Evolutionary conservation across 2,113 vertebrate species (phyloP).

Genomic region (Ammodytes marinus): DNA sequence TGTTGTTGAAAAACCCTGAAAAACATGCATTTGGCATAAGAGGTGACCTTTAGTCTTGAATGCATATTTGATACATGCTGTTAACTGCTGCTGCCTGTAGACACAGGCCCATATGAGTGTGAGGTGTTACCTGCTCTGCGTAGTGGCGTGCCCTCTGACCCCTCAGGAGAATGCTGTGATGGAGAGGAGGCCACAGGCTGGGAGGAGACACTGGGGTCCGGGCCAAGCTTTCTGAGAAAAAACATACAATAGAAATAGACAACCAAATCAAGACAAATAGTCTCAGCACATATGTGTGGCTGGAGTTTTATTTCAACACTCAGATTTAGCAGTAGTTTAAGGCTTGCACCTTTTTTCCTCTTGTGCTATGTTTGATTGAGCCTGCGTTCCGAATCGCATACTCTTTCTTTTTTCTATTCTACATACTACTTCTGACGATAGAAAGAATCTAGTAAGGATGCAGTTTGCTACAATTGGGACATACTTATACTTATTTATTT

Average conservation of each 20-base stretch:
- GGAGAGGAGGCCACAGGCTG: constrained; percentile 86
- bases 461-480: no score
- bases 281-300: not conserved
- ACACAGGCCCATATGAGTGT: not conserved
- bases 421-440: no score
- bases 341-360: not conserved
- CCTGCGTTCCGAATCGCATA: no score
- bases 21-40: no score
- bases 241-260: constrained; percentile 34
- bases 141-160: constrained; percentile 89
- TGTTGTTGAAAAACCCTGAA: no score
- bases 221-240: constrained; percentile 85
- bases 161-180: constrained; percentile 78
- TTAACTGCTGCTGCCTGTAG: not conserved
- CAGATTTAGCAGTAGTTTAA: not conserved
- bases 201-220: constrained; percentile 85
- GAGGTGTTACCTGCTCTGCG: constrained; percentile 88
- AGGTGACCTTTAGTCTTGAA: no score
- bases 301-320: not conserved
- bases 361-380: no score
- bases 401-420: no score
- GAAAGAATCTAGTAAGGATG: no score
- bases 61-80: not conserved
- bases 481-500: no score
- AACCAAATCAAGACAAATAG: constrained; percentile 9